phyloP scores from a whole-genome alignment of 2,888 invertebrate species.

The Amblyjoppa proteus region DNA sequence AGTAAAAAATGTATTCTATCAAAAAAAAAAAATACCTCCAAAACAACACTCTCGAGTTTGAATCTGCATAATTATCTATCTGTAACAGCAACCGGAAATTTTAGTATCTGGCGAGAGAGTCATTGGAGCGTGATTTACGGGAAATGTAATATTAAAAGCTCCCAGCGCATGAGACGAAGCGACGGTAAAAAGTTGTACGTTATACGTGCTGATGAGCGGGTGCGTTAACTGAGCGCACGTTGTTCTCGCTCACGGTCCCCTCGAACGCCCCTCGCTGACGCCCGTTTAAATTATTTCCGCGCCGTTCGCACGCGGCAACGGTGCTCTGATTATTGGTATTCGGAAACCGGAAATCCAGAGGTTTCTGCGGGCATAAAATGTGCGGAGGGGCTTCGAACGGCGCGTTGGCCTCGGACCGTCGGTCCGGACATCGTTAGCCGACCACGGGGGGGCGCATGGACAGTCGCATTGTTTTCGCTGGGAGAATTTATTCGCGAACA shows the following conservation, averaged over 20 bases:
- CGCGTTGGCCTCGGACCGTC: slow-evolving; percentile 27
- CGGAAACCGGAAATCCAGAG: slow-evolving; percentile 35
- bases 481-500: slow-evolving; percentile 44
- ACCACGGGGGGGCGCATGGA: slow-evolving; percentile 13
- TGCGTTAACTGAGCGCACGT: slow-evolving; percentile 23
- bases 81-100: not conserved
- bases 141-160: not conserved
- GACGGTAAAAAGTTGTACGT: not conserved
- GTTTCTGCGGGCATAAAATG: slow-evolving; percentile 20
- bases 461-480: slow-evolving; percentile 32
- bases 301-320: slow-evolving; percentile 26
- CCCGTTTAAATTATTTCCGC: slow-evolving; percentile 57
- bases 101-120: not conserved
- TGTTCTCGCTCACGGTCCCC: slow-evolving; percentile 21
- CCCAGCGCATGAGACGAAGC: not conserved
- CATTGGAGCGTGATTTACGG: not conserved
- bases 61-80: not conserved
- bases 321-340: slow-evolving; percentile 56
- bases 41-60: not conserved
- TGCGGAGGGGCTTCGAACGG: not conserved
- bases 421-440: slow-evolving; percentile 43
- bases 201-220: not conserved
- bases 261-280: not conserved
- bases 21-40: too few relatives aligned
- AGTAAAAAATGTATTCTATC: too few relatives aligned